phyloP scores from a whole-genome alignment of 2,888 invertebrate species.

The Cephonodes hylas region DNA sequence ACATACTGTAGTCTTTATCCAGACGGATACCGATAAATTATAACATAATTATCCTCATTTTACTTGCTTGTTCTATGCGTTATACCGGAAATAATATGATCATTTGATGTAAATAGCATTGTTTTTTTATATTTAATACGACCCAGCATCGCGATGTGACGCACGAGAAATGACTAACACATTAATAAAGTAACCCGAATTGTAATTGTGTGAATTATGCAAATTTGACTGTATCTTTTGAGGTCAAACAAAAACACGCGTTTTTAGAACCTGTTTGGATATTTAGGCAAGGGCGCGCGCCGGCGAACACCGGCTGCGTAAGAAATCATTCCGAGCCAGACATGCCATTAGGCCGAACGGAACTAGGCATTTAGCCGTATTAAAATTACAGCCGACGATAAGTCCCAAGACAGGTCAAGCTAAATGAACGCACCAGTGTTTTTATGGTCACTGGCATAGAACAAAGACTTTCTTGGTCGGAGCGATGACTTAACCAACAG shows the following conservation, averaged over 20 bases:
- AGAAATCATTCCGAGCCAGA: neutral
- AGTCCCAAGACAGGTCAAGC: conserved; percentile 21
- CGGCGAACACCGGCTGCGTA: neutral
- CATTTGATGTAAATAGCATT: neutral
- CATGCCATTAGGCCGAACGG: conserved; percentile 11
- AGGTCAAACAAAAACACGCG: conserved; percentile 5
- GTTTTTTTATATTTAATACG: neutral
- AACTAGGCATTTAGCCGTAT: conserved; percentile 17
- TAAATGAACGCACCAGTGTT: conserved; percentile 32
- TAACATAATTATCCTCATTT: too few relatives aligned
- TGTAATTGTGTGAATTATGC: conserved; percentile 13
- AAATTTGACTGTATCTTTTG: conserved; percentile 5
- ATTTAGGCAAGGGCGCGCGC: conserved; percentile 1
- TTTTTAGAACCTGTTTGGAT: neutral
- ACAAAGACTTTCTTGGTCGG: conserved; percentile 24
- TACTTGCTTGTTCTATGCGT: neutral
- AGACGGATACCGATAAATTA: too few relatives aligned
- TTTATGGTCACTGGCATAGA: conserved; percentile 28
- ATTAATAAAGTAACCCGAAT: neutral
- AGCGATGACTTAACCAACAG: conserved; percentile 6
- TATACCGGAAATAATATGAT: neutral
- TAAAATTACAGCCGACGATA: conserved; percentile 16
- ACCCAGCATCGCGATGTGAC: neutral
- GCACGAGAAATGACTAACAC: neutral
- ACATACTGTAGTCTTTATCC: too few relatives aligned